These are phyloP conservation scores for Scaptomyza tumidula DNA, from an alignment of 2,888 invertebrate species.

Conservation along the genomic window DNA sequence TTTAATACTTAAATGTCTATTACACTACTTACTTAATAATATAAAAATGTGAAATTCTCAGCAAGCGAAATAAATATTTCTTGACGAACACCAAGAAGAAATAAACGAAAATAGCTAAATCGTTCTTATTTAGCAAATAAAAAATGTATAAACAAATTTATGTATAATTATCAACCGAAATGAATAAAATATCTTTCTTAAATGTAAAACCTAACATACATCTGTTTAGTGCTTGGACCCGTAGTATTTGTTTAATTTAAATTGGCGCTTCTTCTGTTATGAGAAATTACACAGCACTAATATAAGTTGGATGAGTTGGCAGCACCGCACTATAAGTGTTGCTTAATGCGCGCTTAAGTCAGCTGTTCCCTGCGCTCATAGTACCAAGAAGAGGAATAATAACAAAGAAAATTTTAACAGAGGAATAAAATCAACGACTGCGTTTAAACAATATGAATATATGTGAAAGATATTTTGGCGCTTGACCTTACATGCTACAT, in stretches of 20 bases:
- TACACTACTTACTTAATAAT: constrained; percentile 48
- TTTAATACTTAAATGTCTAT: constrained; percentile 70
- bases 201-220: background rate
- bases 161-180: constrained; percentile 61
- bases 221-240: background rate
- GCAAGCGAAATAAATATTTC: constrained; percentile 44
- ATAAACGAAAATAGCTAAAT: constrained; percentile 34
- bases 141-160: constrained; percentile 51
- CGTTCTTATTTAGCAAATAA: constrained; percentile 52
- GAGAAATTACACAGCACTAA: constrained; percentile 16
- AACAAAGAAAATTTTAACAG: constrained; percentile 52
- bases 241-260: constrained; percentile 11
- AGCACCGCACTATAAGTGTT: constrained; percentile 33
- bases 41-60: constrained; percentile 25
- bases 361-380: constrained; percentile 42
- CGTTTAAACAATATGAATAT: constrained; percentile 53
- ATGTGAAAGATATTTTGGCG: constrained; percentile 35
- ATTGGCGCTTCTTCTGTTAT: constrained; percentile 13
- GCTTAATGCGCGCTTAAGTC: constrained; percentile 30
- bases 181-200: constrained; percentile 46
- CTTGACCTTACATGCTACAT: background rate
- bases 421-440: constrained; percentile 12
- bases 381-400: constrained; percentile 51
- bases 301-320: background rate
- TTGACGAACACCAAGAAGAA: constrained; percentile 47